Evolutionary conservation across 2,113 vertebrate genomes (phyloP), one percentile per base, ranked within the genome.

Genomic region (Chitala chitala): DNA sequence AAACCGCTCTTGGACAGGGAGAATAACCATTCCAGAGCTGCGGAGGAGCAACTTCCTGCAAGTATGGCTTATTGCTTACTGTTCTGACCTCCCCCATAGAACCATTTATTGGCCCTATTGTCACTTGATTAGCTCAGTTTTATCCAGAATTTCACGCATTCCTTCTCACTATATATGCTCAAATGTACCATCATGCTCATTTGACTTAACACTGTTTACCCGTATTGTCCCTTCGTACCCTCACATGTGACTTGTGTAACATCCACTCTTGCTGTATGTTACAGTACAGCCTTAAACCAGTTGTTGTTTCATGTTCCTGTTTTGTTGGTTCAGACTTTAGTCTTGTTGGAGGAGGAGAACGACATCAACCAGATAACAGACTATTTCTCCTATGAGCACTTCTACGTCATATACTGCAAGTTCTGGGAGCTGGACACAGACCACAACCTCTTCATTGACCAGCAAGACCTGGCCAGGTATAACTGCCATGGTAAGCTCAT

Each of bases 381-480:
- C 89, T 99, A 98, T 88, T 99, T 99, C 89, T 99, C 97, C 76
- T 99, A 99, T 0, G 96, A 98, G 81, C 97, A 99, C 81, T 99
- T 99, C 85, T 99, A 99, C 79, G 97, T 99, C 73, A 98, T 99
- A 88, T 99, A 99, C 84, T 99, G 97, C 93, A 99, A 98, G 87
- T 99, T 99, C 86, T 99, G 97, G 97, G 97, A 99, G 87, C 87
- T 99, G 87, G 97, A 99, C 88, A 93, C 92, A 58, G 97, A 99
- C 84, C 97, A 99, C 24, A 96, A 99, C 83, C 92, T 99, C 75
- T 98, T 95, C 81, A 94, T 99, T 76, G 95, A 95, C 87, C 94
- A 94, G 81, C 94, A 93, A 48, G 97, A 99, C 85, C 90, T 99
- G 75, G 91, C 90, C 48, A 90, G 92, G 80, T 98, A 98, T 82